Evolutionary conservation across 2,888 invertebrate genomes (phyloP).

Genomic region (Drosophila anomalata): DNA sequence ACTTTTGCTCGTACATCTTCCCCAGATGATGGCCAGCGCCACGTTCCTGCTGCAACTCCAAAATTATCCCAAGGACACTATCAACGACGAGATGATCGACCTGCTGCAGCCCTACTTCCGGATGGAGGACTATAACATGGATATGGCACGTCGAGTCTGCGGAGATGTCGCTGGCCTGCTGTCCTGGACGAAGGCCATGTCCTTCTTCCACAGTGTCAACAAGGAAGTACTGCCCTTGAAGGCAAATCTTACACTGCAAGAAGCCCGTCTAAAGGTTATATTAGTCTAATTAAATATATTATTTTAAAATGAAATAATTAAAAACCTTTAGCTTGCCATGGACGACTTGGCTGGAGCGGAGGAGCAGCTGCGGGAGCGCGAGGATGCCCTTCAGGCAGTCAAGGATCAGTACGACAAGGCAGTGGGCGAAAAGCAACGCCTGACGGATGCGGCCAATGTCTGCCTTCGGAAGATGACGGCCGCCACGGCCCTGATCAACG

Average conservation of each 20-base stretch:
- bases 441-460: conserved; percentile 95
- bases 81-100: conserved; percentile 98
- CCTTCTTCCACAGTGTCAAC: conserved; percentile 97
- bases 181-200: conserved; percentile 98
- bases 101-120: conserved; percentile 94
- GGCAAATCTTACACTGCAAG: conserved; percentile 95
- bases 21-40: conserved; percentile 96
- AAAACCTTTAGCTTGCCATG: conserved; percentile 89
- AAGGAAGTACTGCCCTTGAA: conserved; percentile 97
- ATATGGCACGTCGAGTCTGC: conserved; percentile 97
- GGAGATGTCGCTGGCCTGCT: conserved; percentile 97
- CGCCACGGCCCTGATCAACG: conserved; percentile 97
- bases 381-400: conserved; percentile 94
- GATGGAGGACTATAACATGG: conserved; percentile 99
- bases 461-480: conserved; percentile 98
- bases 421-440: conserved; percentile 94
- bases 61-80: conserved; percentile 97
- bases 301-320: neutral
- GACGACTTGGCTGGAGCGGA: conserved; percentile 95
- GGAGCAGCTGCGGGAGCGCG: conserved; percentile 94
- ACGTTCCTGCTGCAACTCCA: conserved; percentile 95
- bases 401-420: conserved; percentile 97
- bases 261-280: conserved; percentile 91
- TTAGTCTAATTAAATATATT: neutral
- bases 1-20: neutral